phyloP scores from a whole-genome alignment of 2,113 vertebrate genomes.

The Anolis sagrei region DNA sequence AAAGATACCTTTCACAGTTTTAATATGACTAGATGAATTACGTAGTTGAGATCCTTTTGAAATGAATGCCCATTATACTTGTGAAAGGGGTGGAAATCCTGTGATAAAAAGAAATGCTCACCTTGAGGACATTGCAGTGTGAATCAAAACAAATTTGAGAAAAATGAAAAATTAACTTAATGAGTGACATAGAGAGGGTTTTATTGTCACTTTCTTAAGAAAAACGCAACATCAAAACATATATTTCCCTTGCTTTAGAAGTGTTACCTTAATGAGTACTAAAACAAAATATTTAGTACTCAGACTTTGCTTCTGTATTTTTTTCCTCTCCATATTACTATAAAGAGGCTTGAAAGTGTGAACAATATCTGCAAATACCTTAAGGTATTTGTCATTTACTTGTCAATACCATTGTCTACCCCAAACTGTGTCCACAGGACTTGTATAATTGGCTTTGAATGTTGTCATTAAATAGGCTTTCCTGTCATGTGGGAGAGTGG shows the following conservation, averaged over 20 bases:
- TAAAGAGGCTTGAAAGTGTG: neutral
- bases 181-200: neutral
- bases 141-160: neutral
- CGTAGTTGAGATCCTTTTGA: conserved; percentile 5
- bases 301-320: neutral
- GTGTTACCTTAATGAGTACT: neutral
- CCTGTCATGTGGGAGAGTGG: too few species aligned
- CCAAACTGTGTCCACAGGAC: too few species aligned
- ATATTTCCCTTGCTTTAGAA: neutral
- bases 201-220: neutral
- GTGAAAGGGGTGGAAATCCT: neutral
- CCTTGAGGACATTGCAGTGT: conserved; percentile 6
- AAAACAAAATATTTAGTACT: neutral
- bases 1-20: neutral
- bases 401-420: neutral
- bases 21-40: neutral
- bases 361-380: neutral
- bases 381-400: neutral
- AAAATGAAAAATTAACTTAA: conserved; percentile 3
- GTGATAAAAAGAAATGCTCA: conserved; percentile 6
- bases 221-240: neutral
- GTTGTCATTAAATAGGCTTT: too few species aligned
- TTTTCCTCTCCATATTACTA: neutral
- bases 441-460: too few species aligned
- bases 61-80: neutral